Conservation (phyloP, 2,888 invertebrate species). For the Bombylius discolor region DNA sequence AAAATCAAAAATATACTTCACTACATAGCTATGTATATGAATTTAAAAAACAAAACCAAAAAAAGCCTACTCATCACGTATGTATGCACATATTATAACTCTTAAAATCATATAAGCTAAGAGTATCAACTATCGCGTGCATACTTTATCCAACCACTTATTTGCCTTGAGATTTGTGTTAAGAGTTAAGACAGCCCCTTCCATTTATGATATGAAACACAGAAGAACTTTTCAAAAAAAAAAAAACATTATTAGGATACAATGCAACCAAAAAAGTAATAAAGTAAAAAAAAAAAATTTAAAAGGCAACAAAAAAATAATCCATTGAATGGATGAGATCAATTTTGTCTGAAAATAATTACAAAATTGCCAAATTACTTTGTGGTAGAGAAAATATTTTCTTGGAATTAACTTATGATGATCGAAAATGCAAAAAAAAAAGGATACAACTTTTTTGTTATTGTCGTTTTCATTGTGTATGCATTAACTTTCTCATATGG, state of each 20-base stretch:
- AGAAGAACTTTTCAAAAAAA: neutral
- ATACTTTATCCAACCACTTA: constrained; percentile 6
- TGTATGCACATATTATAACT: too few species aligned
- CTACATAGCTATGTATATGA: too few species aligned
- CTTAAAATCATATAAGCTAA: too few species aligned
- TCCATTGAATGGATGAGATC: constrained; percentile 6
- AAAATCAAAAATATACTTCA: too few species aligned
- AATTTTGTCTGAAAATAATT: constrained; percentile 11
- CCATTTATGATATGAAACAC: neutral
- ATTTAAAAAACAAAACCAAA: too few species aligned
- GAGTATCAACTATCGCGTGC: constrained; percentile 7
- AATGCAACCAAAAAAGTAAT: neutral
- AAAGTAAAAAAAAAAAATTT: neutral
- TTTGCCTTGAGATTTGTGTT: constrained; percentile 6
- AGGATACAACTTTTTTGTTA: too few species aligned
- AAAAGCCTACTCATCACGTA: too few species aligned
- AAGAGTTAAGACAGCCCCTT: constrained; percentile 3
- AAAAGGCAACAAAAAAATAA: too few species aligned
- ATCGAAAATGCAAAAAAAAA: too few species aligned
- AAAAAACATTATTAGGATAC: neutral
- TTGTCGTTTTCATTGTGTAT: too few species aligned
- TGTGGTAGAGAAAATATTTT: neutral
- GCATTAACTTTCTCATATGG: neutral
- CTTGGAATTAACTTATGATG: constrained; percentile 1
- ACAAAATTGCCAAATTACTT: constrained; percentile 14